Conservation (phyloP, 2,113 vertebrate species). For the Lepus europaeus region DNA sequence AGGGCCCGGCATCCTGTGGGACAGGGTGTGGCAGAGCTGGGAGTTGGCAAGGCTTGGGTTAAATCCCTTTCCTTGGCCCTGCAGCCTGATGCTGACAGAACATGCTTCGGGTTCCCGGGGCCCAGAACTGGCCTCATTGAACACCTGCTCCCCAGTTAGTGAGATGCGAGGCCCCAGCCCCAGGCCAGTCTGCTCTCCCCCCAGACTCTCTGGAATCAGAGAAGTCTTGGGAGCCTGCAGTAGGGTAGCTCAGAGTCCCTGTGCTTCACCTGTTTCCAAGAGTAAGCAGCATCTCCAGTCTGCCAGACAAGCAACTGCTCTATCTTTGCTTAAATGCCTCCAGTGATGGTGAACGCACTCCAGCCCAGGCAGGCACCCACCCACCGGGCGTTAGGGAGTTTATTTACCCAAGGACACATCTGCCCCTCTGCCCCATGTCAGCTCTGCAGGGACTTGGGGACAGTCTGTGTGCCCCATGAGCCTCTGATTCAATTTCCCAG, state of each 20-base stretch:
- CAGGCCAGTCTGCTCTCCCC: neutral
- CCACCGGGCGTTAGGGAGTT: neutral
- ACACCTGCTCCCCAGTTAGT: neutral
- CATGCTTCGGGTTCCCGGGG: neutral
- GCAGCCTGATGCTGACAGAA: neutral
- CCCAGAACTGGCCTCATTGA: neutral
- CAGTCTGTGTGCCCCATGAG: neutral
- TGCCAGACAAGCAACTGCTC: neutral
- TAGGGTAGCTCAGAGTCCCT: neutral
- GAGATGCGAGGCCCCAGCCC: neutral
- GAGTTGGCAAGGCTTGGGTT: neutral
- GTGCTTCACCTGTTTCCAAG: neutral
- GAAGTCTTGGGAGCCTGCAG: neutral
- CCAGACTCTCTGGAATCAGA: neutral
- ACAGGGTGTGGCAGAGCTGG: neutral
- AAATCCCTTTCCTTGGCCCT: neutral
- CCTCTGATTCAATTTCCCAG: neutral
- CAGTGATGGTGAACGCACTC: neutral
- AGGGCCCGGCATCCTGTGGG: neutral
- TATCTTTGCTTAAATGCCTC: neutral
- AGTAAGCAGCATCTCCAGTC: neutral
- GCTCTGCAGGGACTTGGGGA: neutral
- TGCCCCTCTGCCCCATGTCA: neutral
- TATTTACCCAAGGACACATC: neutral
- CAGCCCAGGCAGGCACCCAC: neutral